Evolutionary conservation across 2,113 vertebrate species (phyloP).

Genomic region (Rhynchopsitta pachyrhyncha): DNA sequence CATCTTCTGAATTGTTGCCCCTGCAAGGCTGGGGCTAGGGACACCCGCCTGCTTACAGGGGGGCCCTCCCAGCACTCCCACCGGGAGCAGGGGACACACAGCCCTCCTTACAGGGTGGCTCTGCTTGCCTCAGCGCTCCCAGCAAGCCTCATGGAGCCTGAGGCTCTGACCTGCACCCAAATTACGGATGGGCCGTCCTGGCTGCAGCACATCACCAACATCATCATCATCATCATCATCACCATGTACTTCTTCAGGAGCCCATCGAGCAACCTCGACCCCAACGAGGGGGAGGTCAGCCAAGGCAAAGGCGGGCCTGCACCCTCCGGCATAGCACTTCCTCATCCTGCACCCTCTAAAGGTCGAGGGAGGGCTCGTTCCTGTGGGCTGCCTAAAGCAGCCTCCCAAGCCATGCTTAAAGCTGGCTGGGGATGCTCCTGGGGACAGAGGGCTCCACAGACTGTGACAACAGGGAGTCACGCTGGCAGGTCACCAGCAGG

Average conservation of each 20-base stretch:
- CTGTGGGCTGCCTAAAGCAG: neutral
- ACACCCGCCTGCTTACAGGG: neutral
- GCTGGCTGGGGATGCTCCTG: neutral
- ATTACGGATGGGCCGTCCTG: fast-evolving
- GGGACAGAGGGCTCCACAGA: neutral
- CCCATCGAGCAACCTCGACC: neutral
- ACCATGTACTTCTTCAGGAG: neutral
- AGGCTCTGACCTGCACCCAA: no score
- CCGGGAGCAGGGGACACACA: neutral
- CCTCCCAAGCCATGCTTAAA: neutral
- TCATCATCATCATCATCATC: no score
- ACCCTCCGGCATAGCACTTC: neutral
- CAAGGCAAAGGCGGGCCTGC: neutral
- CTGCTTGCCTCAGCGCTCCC: fast-evolving
- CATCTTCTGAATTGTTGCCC: neutral
- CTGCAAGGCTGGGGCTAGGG: neutral
- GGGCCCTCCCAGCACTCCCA: neutral
- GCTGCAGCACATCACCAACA: no score
- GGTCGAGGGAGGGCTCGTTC: neutral
- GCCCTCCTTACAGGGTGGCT: neutral
- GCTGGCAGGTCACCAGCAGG: neutral
- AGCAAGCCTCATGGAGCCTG: neutral
- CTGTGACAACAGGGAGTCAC: neutral
- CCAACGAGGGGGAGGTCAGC: neutral
- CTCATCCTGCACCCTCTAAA: neutral